Evolutionary conservation across 2,888 invertebrate genomes (phyloP), one percentile per base, ranked within the genome.

Genomic region (Adela reaumurella): DNA sequence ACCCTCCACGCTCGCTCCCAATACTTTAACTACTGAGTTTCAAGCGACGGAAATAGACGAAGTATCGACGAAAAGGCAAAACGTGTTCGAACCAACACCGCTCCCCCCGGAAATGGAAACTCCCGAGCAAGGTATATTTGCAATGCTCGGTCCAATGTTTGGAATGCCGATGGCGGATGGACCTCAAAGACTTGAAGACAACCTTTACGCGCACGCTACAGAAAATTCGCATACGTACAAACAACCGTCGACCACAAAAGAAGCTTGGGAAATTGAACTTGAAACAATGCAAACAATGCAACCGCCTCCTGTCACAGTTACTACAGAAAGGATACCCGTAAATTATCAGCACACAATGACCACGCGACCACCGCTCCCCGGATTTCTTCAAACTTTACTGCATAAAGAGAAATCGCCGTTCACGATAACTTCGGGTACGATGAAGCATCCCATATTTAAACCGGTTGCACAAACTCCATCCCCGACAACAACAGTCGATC

Each of bases 261-360:
- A 68, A 51, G 65, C 68, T 44, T 53, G 54, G n/a, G 19, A 16
- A n/a, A 46, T 55, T n/a, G 59, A 69, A 57, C 59, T 83, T 52
- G 70, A 81, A 60, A 72, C 73, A 14, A 82, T 84, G 82, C 82
- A 83, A 65, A 83, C 81, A n/a, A 81, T 84, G 83, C 81, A 80
- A 56, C 83, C 83, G 2, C 83, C 83, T 28, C 79, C 81, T 2
- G 62, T 68, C 2, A 59, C 63, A 17, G 62, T 61, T 53, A 47
- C 53, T 41, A 52, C 59, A 45, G 68, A 69, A 54, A 66, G 54
- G 51, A 57, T 65, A 29, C 61, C 59, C 46, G 46, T 53, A 29
- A 46, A 59, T 35, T 35, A 14, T 14, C 35, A 35, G 6, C 35
- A 35, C 35, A 35, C 6, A 6, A 11, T 35, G 35, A 3, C 35